A percentile compares a stretch with the other conserved stretches of the same genome.
Conservation (phyloP, 2,888 invertebrate genomes). For the Megalurothrips usitatus region DNA sequence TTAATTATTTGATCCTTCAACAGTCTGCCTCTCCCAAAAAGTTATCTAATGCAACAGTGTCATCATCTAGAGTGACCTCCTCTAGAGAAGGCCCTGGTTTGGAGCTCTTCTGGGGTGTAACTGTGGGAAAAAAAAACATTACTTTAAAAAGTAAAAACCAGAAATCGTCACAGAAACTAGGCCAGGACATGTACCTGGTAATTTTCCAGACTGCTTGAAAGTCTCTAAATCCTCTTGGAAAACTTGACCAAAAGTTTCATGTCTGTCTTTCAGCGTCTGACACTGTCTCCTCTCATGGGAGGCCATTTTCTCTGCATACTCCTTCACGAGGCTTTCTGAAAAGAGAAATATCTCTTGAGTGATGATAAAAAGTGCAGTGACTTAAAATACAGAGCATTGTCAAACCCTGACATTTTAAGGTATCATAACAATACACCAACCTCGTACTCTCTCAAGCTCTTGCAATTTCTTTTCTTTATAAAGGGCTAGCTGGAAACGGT, state of each 20-base stretch:
- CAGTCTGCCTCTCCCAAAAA: slow-evolving; percentile 30
- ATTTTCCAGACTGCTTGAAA: slow-evolving; percentile 58
- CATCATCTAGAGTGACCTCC: slow-evolving; percentile 38
- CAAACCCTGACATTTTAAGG: background rate
- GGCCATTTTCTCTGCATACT: slow-evolving; percentile 56
- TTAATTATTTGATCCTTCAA: background rate
- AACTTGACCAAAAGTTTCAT: slow-evolving; percentile 64
- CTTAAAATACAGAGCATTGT: slow-evolving; percentile 30
- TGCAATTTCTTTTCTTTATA: slow-evolving; percentile 66
- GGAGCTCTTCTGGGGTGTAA: slow-evolving; percentile 3
- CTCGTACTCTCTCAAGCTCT: slow-evolving; percentile 51
- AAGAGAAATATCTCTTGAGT: slow-evolving; percentile 37
- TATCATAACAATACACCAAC: slow-evolving; percentile 46
- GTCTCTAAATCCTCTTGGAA: slow-evolving; percentile 63
- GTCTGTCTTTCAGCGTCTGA: slow-evolving; percentile 57
- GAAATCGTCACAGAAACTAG: background rate
- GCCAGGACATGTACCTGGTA: slow-evolving; percentile 45
- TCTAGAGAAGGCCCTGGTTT: slow-evolving; percentile 36
- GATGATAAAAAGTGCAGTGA: background rate
- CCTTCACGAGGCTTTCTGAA: slow-evolving; percentile 52
- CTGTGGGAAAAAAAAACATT: background rate
- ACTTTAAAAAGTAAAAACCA: background rate
- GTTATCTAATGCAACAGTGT: slow-evolving; percentile 37
- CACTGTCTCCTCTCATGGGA: slow-evolving; percentile 55
- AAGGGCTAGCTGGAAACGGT: slow-evolving; percentile 63